Conservation (phyloP, 2,113 vertebrate species). For the Phylloscopus trochiloides region DNA sequence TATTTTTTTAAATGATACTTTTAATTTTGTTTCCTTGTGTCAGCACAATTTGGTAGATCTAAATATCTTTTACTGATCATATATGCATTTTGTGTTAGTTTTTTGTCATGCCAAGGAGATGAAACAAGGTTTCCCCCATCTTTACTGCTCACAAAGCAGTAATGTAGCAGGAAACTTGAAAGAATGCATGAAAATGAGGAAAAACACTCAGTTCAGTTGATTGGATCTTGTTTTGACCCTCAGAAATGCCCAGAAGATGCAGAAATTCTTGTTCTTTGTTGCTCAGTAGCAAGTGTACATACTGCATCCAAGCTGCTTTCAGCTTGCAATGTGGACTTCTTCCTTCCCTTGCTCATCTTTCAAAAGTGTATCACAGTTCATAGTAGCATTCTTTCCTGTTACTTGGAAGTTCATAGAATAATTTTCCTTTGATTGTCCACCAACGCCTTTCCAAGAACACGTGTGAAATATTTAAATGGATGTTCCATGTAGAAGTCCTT, state of each 20-base stretch:
- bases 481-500: neutral
- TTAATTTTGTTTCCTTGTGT: neutral
- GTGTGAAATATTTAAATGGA: neutral
- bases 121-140: neutral
- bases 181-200: neutral
- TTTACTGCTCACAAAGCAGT: neutral
- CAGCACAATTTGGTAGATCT: neutral
- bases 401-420: neutral
- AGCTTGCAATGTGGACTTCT: neutral
- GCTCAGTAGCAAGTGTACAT: neutral
- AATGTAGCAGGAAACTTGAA: neutral
- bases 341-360: neutral
- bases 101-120: neutral
- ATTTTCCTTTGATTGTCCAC: neutral
- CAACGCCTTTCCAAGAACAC: neutral
- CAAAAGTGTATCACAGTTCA: neutral
- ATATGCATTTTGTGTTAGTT: neutral
- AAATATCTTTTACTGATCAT: neutral
- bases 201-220: neutral
- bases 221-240: neutral
- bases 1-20: neutral
- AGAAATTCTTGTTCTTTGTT: neutral
- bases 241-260: neutral
- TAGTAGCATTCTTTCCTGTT: neutral
- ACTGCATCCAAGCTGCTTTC: neutral